A percentile compares a stretch with the other conserved stretches of the same genome.
These are phyloP conservation scores for Coreoperca whiteheadi DNA, from an alignment of 2,113 vertebrate species.

Conservation along the genomic window DNA sequence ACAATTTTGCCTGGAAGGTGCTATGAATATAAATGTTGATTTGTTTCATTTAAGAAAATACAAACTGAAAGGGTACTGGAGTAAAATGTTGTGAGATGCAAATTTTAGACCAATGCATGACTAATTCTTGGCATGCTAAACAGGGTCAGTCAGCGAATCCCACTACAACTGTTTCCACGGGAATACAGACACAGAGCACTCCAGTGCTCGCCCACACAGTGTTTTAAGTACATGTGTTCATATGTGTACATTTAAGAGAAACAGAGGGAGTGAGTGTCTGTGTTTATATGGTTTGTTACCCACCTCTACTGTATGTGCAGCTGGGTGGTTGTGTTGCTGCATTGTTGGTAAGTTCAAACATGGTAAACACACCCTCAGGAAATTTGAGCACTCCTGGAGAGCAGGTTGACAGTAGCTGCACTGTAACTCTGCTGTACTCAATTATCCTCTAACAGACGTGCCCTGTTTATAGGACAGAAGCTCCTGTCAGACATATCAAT, in stretches of 20 bases:
- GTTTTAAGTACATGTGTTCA: conserved; percentile 17
- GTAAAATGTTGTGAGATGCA: not conserved
- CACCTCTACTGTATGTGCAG: conserved; percentile 4
- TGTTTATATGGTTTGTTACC: conserved; percentile 7
- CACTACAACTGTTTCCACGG: conserved; percentile 67
- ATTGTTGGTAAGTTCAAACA: conserved; percentile 23
- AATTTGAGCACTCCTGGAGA: conserved; percentile 8
- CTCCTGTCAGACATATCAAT: conserved; percentile 22
- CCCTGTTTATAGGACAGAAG: conserved; percentile 36
- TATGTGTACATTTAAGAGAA: conserved; percentile 24
- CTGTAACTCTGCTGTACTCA: conserved; percentile 14
- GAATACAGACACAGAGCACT: conserved; percentile 59
- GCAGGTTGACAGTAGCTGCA: conserved; percentile 20
- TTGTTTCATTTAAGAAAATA: not conserved
- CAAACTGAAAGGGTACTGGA: too few species aligned
- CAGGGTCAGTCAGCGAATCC: conserved; percentile 50
- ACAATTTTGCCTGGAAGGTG: not conserved
- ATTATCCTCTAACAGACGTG: conserved; percentile 31
- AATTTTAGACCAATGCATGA: conserved; percentile 32
- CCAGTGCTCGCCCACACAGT: conserved; percentile 55
- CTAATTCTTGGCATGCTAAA: conserved; percentile 52
- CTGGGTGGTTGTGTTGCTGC: conserved; percentile 12
- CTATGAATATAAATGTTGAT: not conserved
- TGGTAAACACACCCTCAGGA: conserved; percentile 10
- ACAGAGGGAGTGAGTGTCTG: not conserved